Evolutionary conservation across 1,140 invertebrate species (phyloP).

Genomic region (Solen grandis): DNA sequence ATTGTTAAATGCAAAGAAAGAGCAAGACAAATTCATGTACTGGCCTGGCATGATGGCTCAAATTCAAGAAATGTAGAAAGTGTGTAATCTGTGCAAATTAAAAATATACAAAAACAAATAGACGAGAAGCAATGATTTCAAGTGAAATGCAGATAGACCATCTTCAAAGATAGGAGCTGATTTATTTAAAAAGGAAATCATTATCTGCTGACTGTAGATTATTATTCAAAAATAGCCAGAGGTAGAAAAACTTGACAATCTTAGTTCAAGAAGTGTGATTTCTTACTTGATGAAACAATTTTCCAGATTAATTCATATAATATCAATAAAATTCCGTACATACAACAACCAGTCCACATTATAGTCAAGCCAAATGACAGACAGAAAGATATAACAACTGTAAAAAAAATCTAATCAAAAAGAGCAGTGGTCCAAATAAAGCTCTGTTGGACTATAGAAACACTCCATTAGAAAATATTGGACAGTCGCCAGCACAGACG

Average conservation of each 20-base stretch:
- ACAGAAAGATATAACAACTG: background rate
- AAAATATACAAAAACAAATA: background rate
- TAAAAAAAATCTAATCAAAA: background rate
- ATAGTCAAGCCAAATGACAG: background rate
- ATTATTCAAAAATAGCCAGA: conserved; percentile 39
- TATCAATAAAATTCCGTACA: background rate
- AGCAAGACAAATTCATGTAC: conserved; percentile 31
- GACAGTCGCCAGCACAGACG: background rate
- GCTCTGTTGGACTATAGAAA: background rate
- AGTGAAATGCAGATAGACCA: conserved; percentile 69
- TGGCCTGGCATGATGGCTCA: conserved; percentile 23
- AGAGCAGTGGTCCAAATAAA: background rate
- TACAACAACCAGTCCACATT: background rate
- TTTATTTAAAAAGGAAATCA: conserved; percentile 66
- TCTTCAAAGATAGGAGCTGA: conserved; percentile 74
- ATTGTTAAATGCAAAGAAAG: conserved; percentile 19
- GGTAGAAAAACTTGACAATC: background rate
- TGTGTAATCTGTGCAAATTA: background rate
- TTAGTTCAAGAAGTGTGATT: background rate
- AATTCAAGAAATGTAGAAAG: conserved; percentile 3
- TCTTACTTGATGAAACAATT: background rate
- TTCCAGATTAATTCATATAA: background rate
- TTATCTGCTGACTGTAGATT: conserved; percentile 40
- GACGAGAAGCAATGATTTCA: conserved; percentile 15
- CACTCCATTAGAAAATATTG: background rate